phyloP scores from a whole-genome alignment of 92 coral and sea anemone species.

The Paragorgia papillata region DNA sequence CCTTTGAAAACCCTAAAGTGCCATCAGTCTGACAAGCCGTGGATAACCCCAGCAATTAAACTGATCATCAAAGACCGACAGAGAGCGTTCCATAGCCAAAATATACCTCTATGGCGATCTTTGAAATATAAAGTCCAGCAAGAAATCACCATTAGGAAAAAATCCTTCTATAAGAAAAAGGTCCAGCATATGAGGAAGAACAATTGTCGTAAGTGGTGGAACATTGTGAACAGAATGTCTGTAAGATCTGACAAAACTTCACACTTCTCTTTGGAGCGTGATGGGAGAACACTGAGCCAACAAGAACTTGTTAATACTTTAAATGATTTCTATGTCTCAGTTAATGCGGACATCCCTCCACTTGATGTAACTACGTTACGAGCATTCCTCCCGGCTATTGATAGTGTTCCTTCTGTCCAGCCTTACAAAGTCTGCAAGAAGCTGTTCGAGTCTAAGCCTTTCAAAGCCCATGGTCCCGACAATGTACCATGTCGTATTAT shows the following conservation, averaged over 20 bases:
- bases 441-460: constrained; percentile 12
- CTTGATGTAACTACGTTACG: constrained; percentile 17
- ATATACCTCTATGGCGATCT: constrained; percentile 17
- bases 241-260: constrained; percentile 19
- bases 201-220: constrained; percentile 42
- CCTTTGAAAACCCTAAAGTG: constrained; percentile 22
- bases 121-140: constrained; percentile 47
- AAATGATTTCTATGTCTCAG: constrained; percentile 37
- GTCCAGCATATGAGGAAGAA: constrained; percentile 45
- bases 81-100: constrained; percentile 49
- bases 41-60: constrained; percentile 53
- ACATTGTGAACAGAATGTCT: constrained; percentile 17
- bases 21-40: constrained; percentile 44
- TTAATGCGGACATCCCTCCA: constrained; percentile 30
- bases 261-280: neutral
- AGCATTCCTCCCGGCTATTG: constrained; percentile 36
- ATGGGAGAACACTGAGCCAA: neutral
- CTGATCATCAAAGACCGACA: constrained; percentile 54
- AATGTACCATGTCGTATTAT: constrained; percentile 32
- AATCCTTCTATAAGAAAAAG: constrained; percentile 46
- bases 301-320: constrained; percentile 13
- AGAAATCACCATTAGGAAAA: constrained; percentile 49
- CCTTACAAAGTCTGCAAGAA: constrained; percentile 42
- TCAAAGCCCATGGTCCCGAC: constrained; percentile 40
- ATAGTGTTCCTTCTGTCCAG: constrained; percentile 26